Base-by-base conservation (phyloP, 2,888 invertebrate genomes). In the Lasioglossum zephyrum region DNA sequence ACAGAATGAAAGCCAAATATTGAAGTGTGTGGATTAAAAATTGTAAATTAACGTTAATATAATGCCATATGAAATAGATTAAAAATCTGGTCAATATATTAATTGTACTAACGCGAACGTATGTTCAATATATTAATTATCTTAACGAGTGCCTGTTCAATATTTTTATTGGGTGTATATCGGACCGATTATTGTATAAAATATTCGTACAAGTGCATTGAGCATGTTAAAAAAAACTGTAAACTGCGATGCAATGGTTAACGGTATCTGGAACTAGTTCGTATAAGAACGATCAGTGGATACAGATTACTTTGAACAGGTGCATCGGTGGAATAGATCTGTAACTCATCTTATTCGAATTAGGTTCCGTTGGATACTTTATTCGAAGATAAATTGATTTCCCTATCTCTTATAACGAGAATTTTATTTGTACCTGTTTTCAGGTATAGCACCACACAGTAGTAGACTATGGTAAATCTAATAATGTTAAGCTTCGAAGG, bases 341-440 rank as follows among this genome's bases (percentile, higher is more conserved):
- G 31, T 16, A 4, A 63, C 63, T 31, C 63, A 16, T 63, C 63
- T 63, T 63, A 63, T 31, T 31, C 31, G 63, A 63, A 63, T 63
- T 63, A 63, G 63, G 63, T 31, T 63, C 31, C 1, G 31, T 6
- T 2, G 63, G 31, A 63, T 63, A 31, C 63, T 63, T 63, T 63
- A 63, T 31, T 63, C 63, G 63, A 18, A 63, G 63, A 16, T 63
- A 63, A 31, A 63, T 63, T 31, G 63, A 63, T 63, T 63, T 63
- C 63, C 31, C 16, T 31, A 31, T 16, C 31, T 63, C 16, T 63
- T 18, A 63, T 18, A 63, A 63, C 4, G 63, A 31, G 63, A 31
- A 63, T 2, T 22, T 22, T 22, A 53, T 53, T 53, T 22, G 49
- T 53, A 22, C 22, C 49, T 22, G 3, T 8, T 22, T 22, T 53